phyloP scores from a whole-genome alignment of 2,888 invertebrate species.

The Dysmachus trigonus region DNA sequence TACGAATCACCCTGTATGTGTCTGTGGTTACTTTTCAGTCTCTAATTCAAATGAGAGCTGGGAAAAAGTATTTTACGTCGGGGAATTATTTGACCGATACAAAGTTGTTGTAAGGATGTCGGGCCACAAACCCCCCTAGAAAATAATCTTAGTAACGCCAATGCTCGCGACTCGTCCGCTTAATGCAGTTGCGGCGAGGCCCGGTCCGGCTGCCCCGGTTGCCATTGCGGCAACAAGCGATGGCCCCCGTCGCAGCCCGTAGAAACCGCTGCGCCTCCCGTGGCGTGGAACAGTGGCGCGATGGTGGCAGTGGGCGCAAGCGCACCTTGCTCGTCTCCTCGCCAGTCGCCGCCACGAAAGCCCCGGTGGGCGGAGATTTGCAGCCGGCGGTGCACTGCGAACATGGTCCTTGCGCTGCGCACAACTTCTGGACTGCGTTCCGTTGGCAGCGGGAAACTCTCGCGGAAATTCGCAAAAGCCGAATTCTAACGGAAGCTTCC shows the following conservation, averaged over 20 bases:
- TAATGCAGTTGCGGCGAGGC: too few species aligned
- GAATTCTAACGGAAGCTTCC: background rate
- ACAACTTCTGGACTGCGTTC: background rate
- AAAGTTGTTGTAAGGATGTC: too few species aligned
- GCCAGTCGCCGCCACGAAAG: background rate
- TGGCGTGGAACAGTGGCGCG: background rate
- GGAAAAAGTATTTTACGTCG: too few species aligned
- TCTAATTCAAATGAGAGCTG: too few species aligned
- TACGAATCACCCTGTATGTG: too few species aligned
- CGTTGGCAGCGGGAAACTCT: background rate
- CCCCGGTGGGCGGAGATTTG: background rate
- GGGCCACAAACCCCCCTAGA: too few species aligned
- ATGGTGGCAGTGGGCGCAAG: background rate
- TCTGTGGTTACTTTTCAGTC: too few species aligned
- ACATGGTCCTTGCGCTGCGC: background rate
- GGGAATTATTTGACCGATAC: too few species aligned
- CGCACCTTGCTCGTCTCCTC: background rate
- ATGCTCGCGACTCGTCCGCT: too few species aligned
- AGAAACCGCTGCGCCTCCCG: too few species aligned
- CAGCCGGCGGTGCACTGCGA: background rate
- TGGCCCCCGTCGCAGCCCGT: background rate
- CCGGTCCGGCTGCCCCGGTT: too few species aligned
- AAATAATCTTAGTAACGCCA: too few species aligned
- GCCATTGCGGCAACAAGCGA: background rate
- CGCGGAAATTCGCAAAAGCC: background rate